Evolutionary conservation across 2,888 invertebrate species (phyloP), one percentile per base, ranked within the genome.

Genomic region (Uloborus plumipes): DNA sequence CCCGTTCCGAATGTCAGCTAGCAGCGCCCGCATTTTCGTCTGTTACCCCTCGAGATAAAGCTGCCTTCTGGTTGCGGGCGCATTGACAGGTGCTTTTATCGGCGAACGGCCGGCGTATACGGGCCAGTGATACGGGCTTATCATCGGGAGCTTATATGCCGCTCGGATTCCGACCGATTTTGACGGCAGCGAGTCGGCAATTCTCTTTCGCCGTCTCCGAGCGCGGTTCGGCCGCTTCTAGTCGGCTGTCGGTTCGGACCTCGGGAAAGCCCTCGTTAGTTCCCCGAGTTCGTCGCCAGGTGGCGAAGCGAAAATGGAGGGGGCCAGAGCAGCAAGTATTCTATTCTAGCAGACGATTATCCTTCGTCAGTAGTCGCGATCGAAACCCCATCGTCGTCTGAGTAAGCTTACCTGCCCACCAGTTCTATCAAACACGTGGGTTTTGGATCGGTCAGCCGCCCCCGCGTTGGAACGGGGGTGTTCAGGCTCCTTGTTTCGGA

Each of bases 341-440:
- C 39, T 39, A 55, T 55, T 50, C 73, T 69, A 31, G 70, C 51
- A 62, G 70, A 66, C 64, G 53, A 49, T 58, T 74, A 39, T 77
- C 77, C 55, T 67, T 67, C 75, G 51, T 67, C 75, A 67, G 75
- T 76, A 69, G 75, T 67, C 31, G 67, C 75, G 75, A 76, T 76
- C 75, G 75, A 76, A 76, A 65, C 64, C 75, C 50, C 49, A 59
- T 22, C 61, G 59, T 49, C 64, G 47, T 74, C 26, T 50, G 53
- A 47, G 64, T 6, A n/a, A n/a, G 18, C 47, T 64, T 76, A 76
- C 75, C 75, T 67, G 75, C 53, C 59, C 47, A 20, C 61, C 67
- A 16, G 39, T 39, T 39, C 39, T 39, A 9, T 39, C 39, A 39
- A 11, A 39, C 66, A 66, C 66, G 66, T 66, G 66, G 66, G 50